A percentile compares a stretch with the other conserved stretches of the same genome.
Conservation (phyloP, 2,888 invertebrate species). For the Parthenolecanium corni region DNA sequence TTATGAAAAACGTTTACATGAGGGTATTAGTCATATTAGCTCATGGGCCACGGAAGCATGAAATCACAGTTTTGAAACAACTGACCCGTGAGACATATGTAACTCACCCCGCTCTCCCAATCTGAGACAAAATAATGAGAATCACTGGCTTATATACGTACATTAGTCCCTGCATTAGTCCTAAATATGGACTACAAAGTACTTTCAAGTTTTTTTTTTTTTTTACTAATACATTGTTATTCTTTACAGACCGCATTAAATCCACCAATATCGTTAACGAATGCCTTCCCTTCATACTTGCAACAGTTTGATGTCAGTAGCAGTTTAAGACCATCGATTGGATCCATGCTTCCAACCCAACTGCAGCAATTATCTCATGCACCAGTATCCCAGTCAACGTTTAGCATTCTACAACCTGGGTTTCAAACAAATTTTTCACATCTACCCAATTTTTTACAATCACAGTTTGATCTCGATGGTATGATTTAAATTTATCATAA, state of each 20-base stretch:
- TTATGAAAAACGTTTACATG: too few species aligned
- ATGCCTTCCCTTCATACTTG: constrained; percentile 11
- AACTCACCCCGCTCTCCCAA: too few species aligned
- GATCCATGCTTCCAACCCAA: constrained; percentile 13
- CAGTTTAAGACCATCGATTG: constrained; percentile 8
- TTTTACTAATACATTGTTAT: not conserved
- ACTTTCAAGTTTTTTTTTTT: not conserved
- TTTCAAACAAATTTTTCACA: constrained; percentile 9
- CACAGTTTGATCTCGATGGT: constrained; percentile 18
- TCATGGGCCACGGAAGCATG: too few species aligned
- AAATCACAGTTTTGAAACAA: too few species aligned
- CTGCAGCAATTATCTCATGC: constrained; percentile 2
- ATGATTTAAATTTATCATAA: not conserved
- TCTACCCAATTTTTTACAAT: constrained; percentile 3
- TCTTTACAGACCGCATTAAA: constrained; percentile 2
- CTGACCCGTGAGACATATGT: too few species aligned
- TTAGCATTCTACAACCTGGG: constrained; percentile 3
- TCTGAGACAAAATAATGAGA: too few species aligned
- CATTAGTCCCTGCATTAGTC: too few species aligned
- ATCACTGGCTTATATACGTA: too few species aligned
- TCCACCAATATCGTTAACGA: constrained; percentile 5
- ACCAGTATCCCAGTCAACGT: constrained; percentile 18
- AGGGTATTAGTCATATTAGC: too few species aligned
- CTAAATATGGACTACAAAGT: too few species aligned
- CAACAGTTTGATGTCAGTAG: constrained; percentile 16